phyloP scores from a whole-genome alignment of 2,888 invertebrate genomes.

The Oasisia sp. region DNA sequence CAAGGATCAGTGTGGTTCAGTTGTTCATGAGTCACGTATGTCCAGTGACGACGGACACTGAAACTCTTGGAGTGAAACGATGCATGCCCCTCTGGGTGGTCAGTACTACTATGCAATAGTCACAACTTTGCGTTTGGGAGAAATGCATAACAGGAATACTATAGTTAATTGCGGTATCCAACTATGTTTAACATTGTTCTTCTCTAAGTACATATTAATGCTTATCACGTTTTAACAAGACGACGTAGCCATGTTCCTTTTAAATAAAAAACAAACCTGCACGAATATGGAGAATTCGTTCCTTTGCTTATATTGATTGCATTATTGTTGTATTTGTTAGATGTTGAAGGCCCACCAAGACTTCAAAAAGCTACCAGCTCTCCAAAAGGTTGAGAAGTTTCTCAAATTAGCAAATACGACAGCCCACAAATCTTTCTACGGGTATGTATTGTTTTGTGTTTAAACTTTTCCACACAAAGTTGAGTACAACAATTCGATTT shows the following conservation, averaged over 20 bases:
- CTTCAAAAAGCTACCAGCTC: conserved; percentile 43
- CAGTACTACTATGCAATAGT: conserved; percentile 27
- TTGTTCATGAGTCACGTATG: conserved; percentile 54
- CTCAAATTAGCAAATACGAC: conserved; percentile 46
- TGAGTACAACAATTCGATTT: background rate
- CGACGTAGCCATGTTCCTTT: too few species aligned
- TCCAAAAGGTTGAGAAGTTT: conserved; percentile 48
- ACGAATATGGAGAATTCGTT: too few species aligned
- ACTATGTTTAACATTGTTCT: too few species aligned
- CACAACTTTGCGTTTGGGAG: too few species aligned
- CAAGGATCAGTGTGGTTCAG: conserved; percentile 45
- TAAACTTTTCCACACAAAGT: background rate
- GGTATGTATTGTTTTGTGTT: conserved; percentile 25
- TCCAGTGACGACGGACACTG: conserved; percentile 36
- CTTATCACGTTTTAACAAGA: too few species aligned
- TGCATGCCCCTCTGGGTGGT: conserved; percentile 50
- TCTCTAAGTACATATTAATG: too few species aligned
- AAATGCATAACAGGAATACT: too few species aligned
- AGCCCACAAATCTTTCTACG: conserved; percentile 37
- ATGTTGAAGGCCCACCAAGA: conserved; percentile 44
- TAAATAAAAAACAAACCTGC: too few species aligned
- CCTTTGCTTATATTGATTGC: too few species aligned
- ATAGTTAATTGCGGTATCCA: too few species aligned
- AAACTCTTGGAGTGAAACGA: conserved; percentile 36
- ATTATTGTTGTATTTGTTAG: conserved; percentile 36